Conservation (phyloP, 2,888 invertebrate species). For the Achlya flavicornis region DNA sequence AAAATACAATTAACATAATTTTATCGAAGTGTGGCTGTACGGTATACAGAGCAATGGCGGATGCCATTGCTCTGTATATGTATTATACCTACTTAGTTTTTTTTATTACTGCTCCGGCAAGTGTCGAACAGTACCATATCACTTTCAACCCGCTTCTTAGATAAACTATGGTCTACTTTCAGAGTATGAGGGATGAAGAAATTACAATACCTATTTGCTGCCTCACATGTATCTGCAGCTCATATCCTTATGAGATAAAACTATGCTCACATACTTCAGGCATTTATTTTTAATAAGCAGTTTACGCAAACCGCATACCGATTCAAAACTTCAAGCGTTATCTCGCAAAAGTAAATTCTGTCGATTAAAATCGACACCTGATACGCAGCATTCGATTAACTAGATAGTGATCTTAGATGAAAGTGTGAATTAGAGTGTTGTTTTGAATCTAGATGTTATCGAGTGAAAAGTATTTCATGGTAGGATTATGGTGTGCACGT, state of each 20-base stretch:
- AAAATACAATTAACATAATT: no score
- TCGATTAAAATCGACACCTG: constrained; percentile 46
- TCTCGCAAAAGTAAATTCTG: constrained; percentile 27
- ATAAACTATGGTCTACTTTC: no score
- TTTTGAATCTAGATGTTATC: constrained; percentile 41
- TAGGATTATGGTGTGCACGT: constrained; percentile 25
- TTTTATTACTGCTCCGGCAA: no score
- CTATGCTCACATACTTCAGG: not conserved
- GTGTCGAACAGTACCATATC: no score
- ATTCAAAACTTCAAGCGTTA: constrained; percentile 27
- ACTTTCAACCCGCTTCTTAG: no score
- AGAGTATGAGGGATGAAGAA: no score
- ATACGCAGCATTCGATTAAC: constrained; percentile 58
- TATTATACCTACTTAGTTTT: no score
- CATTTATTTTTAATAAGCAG: constrained; percentile 11
- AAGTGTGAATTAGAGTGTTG: constrained; percentile 44
- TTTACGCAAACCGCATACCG: constrained; percentile 13
- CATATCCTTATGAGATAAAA: not conserved
- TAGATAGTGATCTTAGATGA: constrained; percentile 52
- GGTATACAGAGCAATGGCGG: no score
- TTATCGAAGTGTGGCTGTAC: no score
- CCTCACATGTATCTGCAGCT: not conserved
- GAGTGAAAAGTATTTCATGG: constrained; percentile 24
- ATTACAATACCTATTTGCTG: no score
- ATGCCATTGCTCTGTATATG: no score